Percentiles rank a stretch among this genome's conserved stretches.
Conservation (phyloP, 2,113 vertebrate genomes). For the Benitochromis conjunctus region DNA sequence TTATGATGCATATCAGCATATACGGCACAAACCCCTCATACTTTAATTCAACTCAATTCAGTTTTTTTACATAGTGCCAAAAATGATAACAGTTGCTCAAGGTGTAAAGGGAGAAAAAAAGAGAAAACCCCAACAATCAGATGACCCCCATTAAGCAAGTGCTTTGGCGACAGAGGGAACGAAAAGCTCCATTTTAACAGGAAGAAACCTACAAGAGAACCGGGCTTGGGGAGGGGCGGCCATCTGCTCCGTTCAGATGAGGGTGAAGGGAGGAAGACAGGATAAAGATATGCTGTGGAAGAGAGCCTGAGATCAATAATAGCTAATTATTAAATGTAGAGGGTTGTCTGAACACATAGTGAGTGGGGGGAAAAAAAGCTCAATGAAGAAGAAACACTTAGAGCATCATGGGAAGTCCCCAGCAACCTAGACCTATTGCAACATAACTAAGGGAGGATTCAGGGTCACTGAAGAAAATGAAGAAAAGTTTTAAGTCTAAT, state of each 20-base stretch:
- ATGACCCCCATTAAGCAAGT: not conserved
- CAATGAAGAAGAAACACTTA: not conserved
- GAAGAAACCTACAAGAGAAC: rapidly evolving
- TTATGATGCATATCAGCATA: not conserved
- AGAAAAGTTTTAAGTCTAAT: not conserved
- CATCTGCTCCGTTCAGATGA: rapidly evolving
- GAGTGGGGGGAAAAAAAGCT: not conserved
- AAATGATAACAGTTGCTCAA: not conserved
- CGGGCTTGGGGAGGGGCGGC: not conserved
- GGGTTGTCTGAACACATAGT: not conserved
- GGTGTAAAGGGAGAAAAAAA: not conserved
- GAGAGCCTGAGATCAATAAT: rapidly evolving
- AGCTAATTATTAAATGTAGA: not conserved
- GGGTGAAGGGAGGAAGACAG: not conserved
- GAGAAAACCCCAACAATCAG: not conserved
- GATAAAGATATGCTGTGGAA: not conserved
- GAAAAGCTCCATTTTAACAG: not conserved
- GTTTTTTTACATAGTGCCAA: not conserved
- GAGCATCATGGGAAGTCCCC: not conserved
- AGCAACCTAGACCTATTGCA: not conserved
- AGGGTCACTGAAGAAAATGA: not conserved
- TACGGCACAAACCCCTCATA: not conserved
- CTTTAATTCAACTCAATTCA: not conserved
- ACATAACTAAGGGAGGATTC: not conserved
- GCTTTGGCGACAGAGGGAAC: rapidly evolving